Evolutionary conservation across 2,888 invertebrate species (phyloP).

Genomic region (Leptopilina syphax): DNA sequence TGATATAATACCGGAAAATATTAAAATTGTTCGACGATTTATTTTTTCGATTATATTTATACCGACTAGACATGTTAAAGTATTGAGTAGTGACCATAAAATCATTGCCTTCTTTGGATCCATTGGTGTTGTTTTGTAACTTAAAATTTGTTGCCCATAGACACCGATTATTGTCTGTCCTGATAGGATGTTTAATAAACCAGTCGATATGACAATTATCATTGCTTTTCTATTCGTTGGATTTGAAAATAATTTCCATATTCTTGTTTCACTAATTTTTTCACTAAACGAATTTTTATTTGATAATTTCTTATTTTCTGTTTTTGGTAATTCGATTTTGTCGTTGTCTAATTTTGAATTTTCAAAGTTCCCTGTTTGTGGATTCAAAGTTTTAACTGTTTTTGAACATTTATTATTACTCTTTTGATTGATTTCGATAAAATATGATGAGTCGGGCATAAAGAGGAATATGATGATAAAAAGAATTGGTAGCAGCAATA

Average conservation of each 20-base stretch:
- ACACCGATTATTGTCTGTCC: conserved; percentile 81
- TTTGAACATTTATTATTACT: no score
- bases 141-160: conserved; percentile 82
- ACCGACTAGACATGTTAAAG: background rate
- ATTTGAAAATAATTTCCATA: conserved; percentile 4
- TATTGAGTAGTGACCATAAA: conserved; percentile 79
- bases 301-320: no score
- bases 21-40: background rate
- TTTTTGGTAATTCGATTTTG: no score
- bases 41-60: background rate
- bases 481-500: conserved; percentile 79
- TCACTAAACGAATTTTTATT: no score
- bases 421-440: conserved; percentile 53
- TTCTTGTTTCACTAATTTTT: background rate
- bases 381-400: background rate
- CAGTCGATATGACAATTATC: conserved; percentile 80
- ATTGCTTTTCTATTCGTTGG: conserved; percentile 78
- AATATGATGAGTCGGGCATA: conserved; percentile 84
- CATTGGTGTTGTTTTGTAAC: conserved; percentile 78
- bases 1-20: background rate
- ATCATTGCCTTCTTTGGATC: conserved; percentile 79
- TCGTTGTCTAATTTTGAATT: no score
- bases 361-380: background rate
- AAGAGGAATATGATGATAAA: conserved; percentile 80
- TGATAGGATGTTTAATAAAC: conserved; percentile 81